These are phyloP conservation scores for Timandra comae DNA, from an alignment of 2,888 invertebrate genomes.

Conservation along the genomic window DNA sequence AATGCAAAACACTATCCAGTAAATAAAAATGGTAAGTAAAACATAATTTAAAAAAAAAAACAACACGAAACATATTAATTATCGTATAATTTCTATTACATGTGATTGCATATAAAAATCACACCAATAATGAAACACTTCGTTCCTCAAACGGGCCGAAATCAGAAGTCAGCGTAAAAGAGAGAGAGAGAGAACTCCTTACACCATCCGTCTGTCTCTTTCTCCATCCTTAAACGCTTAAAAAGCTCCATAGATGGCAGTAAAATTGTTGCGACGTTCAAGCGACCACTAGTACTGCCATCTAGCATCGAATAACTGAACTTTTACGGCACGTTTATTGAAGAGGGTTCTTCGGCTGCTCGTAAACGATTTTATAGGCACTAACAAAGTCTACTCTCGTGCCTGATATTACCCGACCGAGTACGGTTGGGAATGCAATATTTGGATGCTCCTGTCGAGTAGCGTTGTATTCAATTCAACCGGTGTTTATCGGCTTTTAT, in stretches of 20 bases:
- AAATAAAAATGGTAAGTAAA: too few species aligned
- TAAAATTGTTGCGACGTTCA: constrained; percentile 69
- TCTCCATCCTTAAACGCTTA: constrained; percentile 55
- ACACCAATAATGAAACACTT: too few species aligned
- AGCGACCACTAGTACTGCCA: constrained; percentile 73
- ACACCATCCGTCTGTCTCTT: constrained; percentile 32
- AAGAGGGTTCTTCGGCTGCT: constrained; percentile 76
- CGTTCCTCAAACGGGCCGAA: constrained; percentile 23
- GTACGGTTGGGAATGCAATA: constrained; percentile 67
- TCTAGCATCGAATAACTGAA: constrained; percentile 72
- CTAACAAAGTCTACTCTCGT: constrained; percentile 71
- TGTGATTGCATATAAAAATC: too few species aligned
- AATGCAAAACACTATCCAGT: too few species aligned
- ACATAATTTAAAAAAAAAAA: too few species aligned
- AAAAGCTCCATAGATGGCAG: constrained; percentile 75
- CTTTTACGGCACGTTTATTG: constrained; percentile 75
- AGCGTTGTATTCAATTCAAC: constrained; percentile 70
- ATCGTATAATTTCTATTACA: too few species aligned
- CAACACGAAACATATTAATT: too few species aligned
- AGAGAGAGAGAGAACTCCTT: constrained; percentile 30
- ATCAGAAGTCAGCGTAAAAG: constrained; percentile 31
- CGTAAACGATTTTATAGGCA: constrained; percentile 76
- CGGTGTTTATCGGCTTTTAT: constrained; percentile 74
- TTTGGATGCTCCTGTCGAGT: constrained; percentile 67
- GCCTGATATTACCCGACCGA: constrained; percentile 70